Percentiles rank a stretch among this genome's conserved stretches.
Evolutionary conservation across 2,888 invertebrate genomes (phyloP).

Genomic region (Mesorhabditis sp.): DNA sequence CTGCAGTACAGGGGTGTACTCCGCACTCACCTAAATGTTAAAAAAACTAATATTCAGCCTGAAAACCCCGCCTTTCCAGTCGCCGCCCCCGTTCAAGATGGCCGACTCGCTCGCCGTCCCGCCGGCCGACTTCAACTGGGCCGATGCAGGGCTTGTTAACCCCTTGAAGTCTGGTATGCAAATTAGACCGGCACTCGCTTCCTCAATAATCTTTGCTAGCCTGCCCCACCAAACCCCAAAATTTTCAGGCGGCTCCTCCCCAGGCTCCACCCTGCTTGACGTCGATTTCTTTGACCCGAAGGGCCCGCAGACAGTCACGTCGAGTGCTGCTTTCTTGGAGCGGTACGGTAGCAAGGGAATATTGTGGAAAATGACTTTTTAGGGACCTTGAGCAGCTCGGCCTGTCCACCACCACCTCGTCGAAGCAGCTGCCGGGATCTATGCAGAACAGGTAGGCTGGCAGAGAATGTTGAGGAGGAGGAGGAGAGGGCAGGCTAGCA

Average conservation of each 20-base stretch:
- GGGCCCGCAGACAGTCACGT: constrained; percentile 8
- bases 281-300: constrained; percentile 39
- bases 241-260: background rate
- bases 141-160: constrained; percentile 42
- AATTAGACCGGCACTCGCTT: no score
- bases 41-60: no score
- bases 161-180: constrained; percentile 31
- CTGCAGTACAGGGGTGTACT: no score
- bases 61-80: no score
- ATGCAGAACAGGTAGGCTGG: no score
- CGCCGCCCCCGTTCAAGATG: no score
- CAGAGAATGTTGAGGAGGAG: no score
- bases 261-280: constrained; percentile 34
- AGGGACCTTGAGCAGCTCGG: background rate
- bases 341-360: background rate
- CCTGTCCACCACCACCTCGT: background rate
- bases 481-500: no score
- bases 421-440: constrained; percentile 1
- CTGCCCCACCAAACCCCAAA: no score
- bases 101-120: constrained; percentile 43
- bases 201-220: no score
- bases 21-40: no score
- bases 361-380: background rate
- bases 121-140: constrained; percentile 50
- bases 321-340: constrained; percentile 10